These are phyloP conservation scores for Strigamia transsilvanica DNA, from an alignment of 2,888 invertebrate species.

Conservation along the genomic window DNA sequence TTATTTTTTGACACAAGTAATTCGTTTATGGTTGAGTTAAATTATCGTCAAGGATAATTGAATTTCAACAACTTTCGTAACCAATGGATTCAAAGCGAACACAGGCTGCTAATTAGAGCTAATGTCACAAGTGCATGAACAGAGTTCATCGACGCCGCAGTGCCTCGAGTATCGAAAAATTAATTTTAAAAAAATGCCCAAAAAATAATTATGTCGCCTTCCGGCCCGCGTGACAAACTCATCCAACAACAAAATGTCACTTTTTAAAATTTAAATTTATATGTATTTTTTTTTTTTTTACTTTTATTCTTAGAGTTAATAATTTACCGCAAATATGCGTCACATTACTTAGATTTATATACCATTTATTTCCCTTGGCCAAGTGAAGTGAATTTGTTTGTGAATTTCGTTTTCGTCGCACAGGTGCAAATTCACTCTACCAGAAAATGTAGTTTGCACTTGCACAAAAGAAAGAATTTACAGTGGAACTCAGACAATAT, in stretches of 20 bases:
- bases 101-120: slow-evolving; percentile 12
- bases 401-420: slow-evolving; percentile 27
- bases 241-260: no score
- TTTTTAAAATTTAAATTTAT: no score
- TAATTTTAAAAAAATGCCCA: not conserved
- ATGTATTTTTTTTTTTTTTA: no score
- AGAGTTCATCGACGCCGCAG: not conserved
- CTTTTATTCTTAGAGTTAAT: no score
- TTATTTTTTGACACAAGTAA: slow-evolving; percentile 37
- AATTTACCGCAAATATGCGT: no score
- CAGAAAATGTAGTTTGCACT: slow-evolving; percentile 34
- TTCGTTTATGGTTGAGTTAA: slow-evolving; percentile 45
- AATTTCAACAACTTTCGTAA: slow-evolving; percentile 30
- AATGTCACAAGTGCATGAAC: not conserved
- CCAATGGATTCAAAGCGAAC: slow-evolving; percentile 22
- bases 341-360: no score
- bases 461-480: slow-evolving; percentile 24
- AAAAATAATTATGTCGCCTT: not conserved
- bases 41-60: slow-evolving; percentile 39
- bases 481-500: slow-evolving; percentile 2
- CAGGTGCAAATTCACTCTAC: slow-evolving; percentile 41
- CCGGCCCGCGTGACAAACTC: not conserved
- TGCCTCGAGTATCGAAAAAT: not conserved
- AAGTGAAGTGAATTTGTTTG: slow-evolving; percentile 16
- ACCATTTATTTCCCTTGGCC: not conserved